Conservation (phyloP, 2,888 invertebrate species). For the Cosmopolites sordidus region DNA sequence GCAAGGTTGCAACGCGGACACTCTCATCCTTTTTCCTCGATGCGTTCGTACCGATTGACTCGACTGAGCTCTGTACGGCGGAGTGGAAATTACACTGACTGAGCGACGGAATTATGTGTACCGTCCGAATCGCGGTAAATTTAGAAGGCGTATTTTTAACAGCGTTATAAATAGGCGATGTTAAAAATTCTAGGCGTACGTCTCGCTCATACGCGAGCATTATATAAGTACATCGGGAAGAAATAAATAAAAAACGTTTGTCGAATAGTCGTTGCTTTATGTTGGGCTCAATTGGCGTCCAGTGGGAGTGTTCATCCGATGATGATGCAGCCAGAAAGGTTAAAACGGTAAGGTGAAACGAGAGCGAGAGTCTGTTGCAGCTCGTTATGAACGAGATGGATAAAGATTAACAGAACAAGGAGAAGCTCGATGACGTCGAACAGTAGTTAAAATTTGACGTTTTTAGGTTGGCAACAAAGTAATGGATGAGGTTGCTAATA, state of each 20-base stretch:
- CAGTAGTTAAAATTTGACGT: too few relatives aligned
- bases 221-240: slow-evolving; percentile 27
- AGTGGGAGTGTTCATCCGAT: slow-evolving; percentile 21
- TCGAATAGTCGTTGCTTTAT: slow-evolving; percentile 21
- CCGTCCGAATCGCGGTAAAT: slow-evolving; percentile 31
- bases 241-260: background rate
- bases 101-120: background rate
- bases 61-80: background rate
- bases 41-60: background rate
- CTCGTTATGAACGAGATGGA: background rate
- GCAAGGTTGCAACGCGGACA: slow-evolving; percentile 30
- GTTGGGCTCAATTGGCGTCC: slow-evolving; percentile 25
- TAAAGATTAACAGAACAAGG: too few relatives aligned
- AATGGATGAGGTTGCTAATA: too few relatives aligned
- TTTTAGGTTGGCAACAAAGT: too few relatives aligned
- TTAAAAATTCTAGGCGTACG: slow-evolving; percentile 30
- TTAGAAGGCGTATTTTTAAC: slow-evolving; percentile 43
- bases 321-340: slow-evolving; percentile 10
- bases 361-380: too few relatives aligned
- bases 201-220: slow-evolving; percentile 27
- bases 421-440: too few relatives aligned
- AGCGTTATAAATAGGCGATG: slow-evolving; percentile 38
- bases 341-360: slow-evolving; percentile 1
- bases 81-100: background rate
- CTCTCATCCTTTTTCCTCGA: slow-evolving; percentile 5